Base-by-base conservation (phyloP, 2,888 invertebrate species). In the Sinopyrophorus schimmeli region DNA sequence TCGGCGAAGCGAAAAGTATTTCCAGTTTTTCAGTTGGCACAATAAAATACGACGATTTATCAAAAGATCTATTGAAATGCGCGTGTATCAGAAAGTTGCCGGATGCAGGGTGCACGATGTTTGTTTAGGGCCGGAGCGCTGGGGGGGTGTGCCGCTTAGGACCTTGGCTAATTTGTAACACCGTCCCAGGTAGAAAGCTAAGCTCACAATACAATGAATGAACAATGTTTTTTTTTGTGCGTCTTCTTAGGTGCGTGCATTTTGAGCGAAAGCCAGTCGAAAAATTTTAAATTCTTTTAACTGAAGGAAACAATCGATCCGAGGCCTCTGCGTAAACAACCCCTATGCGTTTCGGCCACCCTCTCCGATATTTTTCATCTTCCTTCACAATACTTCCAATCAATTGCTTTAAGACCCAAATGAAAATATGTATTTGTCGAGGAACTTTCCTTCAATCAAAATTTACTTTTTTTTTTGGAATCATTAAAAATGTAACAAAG, bases 101-200 rank as follows among this genome's bases (percentile, higher is more conserved):
- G 53, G 48, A 41, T 63, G 63, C 69, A 69, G 69, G 69, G 69
- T 70, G 68, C 64, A 58, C 59, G 60, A 57, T 70, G 67, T 70
- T 70, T 70, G 68, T 70, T 70, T 68, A 69, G 70, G 69, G 40
- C 47, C 53, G n/a, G n/a, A n/a, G n/a, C 55, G 57, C 59, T 54
- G 55, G n/a, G n/a, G 47, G 62, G 58, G 66, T 65, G 65, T 65
- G 67, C 63, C 65, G 46, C 58, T 14, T 54, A 46, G 55, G 47
- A 63, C 63, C 62, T 62, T 57, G 62, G 61, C 69, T 70, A 71
- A 71, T 70, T 71, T 70, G 68, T 69, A 69, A 68, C 70, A 64
- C 69, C 63, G 63, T 55, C 61, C 58, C 69, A 69, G 69, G 70
- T 69, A 56, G 49, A 52, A 47, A 40, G 55, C 61, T 59, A 60